Base-by-base conservation (phyloP, 1,140 invertebrate genomes). In the Drosophila paulistorum region DNA sequence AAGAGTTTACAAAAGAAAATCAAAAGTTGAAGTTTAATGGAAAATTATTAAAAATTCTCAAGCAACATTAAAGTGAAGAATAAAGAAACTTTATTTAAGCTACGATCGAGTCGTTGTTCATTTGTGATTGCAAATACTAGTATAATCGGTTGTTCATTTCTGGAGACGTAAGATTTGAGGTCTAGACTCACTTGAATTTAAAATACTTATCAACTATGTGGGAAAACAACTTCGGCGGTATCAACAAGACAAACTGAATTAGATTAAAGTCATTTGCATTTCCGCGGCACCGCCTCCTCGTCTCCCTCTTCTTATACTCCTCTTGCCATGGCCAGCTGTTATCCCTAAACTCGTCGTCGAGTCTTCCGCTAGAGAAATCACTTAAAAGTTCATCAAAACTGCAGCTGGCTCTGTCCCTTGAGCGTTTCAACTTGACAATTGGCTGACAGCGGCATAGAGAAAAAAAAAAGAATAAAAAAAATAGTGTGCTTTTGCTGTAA, bases 311-410 rank as follows among this genome's bases (percentile, higher is more conserved):
- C 13, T 7, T 30, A 7, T 30, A 30, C 30, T 30, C 6, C 0
- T 30, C 58, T 7, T 35, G 23, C 37, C 37, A 64, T 54, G 45
- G 64, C 59, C 54, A 68, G 60, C 64, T 69, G 78, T 62, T 65
- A 61, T 64, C 58, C 35, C 37, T 35, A 45, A 41, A 64, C 51
- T 20, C n/a, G 35, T 45, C 35, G 65, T 57, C 54, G 30, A 62
- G 73, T 69, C 73, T 60, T 74, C 64, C 37, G 60, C 60, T 55
- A 77, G 76, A 45, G 62, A 71, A 85, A 85, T 85, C 81, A 85
- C 77, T 85, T 85, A 81, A 85, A 85, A 85, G 74, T 85, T 85
- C 74, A 77, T 77, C 70, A 84, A 72, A 77, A 77, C 55, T 83
- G 77, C 73, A 84, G 73, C 55, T 51, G 62, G 67, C 30, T 23